Evolutionary conservation across 1,140 invertebrate genomes (phyloP).

Genomic region (Steinernema feltiae): DNA sequence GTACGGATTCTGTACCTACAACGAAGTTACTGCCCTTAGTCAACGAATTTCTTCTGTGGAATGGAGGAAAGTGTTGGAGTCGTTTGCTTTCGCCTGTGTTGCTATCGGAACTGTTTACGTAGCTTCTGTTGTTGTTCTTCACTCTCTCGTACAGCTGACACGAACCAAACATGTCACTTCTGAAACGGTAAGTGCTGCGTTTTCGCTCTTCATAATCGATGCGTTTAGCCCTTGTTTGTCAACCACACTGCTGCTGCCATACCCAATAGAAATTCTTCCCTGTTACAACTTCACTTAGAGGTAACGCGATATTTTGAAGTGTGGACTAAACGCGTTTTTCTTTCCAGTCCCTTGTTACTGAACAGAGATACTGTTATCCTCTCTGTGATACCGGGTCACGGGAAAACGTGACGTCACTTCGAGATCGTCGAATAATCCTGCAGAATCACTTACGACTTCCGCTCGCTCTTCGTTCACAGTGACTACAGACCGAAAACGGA

Average conservation of each 20-base stretch:
- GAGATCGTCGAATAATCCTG: not conserved
- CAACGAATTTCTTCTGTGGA: not conserved
- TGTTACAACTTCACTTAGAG: no score
- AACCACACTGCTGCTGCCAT: no score
- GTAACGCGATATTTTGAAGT: no score
- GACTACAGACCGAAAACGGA: not conserved
- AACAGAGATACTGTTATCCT: not conserved
- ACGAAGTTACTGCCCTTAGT: slow-evolving; percentile 23
- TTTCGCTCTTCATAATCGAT: no score
- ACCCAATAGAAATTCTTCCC: no score
- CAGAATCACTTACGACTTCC: not conserved
- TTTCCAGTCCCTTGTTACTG: not conserved
- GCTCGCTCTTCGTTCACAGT: not conserved
- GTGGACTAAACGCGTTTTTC: no score
- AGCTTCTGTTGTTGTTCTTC: slow-evolving; percentile 8
- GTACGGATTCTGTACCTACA: slow-evolving; percentile 30
- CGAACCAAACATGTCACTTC: not conserved
- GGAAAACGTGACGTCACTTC: not conserved
- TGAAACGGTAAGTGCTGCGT: not conserved
- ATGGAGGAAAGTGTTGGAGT: slow-evolving; percentile 13
- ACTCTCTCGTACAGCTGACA: not conserved
- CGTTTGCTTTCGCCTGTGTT: slow-evolving; percentile 18
- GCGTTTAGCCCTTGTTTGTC: no score
- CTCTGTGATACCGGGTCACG: not conserved
- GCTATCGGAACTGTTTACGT: slow-evolving; percentile 13